phyloP scores from a whole-genome alignment of 2,113 vertebrate genomes.

The Pionites leucogaster region DNA sequence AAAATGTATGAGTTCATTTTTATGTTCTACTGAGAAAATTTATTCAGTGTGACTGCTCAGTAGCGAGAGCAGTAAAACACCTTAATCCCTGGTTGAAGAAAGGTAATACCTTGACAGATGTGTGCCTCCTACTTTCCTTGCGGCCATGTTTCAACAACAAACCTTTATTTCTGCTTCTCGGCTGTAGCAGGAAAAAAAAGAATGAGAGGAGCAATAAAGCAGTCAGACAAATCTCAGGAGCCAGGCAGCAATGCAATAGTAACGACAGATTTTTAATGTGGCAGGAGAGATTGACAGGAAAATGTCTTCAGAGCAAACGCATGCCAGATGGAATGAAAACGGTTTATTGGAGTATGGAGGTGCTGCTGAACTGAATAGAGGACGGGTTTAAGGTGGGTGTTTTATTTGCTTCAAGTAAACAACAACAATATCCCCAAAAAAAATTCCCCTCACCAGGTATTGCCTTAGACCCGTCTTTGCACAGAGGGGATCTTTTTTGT shows the following conservation, averaged over 20 bases:
- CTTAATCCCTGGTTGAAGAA: conserved; percentile 91
- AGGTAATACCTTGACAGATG: conserved; percentile 96
- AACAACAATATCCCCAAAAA: conserved; percentile 56
- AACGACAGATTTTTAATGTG: conserved; percentile 92
- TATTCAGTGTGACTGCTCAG: conserved; percentile 86
- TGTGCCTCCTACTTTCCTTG: conserved; percentile 88
- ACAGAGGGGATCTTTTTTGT: not conserved
- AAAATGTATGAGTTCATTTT: conserved; percentile 83
- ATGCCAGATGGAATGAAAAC: conserved; percentile 98
- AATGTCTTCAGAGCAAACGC: conserved; percentile 93
- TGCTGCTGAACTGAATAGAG: conserved; percentile 72
- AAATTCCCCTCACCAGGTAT: not conserved
- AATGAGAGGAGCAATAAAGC: conserved; percentile 83
- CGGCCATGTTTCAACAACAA: conserved; percentile 87
- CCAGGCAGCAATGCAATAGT: conserved; percentile 82
- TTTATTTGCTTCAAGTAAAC: conserved; percentile 71
- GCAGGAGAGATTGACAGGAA: conserved; percentile 95
- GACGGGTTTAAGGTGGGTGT: conserved; percentile 73
- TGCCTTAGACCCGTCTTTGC: not conserved
- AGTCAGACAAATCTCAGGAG: conserved; percentile 91
- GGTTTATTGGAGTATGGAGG: conserved; percentile 94
- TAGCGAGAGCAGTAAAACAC: conserved; percentile 84
- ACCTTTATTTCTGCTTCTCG: conserved; percentile 84
- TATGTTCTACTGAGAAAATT: conserved; percentile 83
- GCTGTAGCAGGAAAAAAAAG: conserved; percentile 81